These are phyloP conservation scores for Leptinotarsa defecta DNA, from an alignment of 1,140 invertebrate species.

Conservation along the genomic window DNA sequence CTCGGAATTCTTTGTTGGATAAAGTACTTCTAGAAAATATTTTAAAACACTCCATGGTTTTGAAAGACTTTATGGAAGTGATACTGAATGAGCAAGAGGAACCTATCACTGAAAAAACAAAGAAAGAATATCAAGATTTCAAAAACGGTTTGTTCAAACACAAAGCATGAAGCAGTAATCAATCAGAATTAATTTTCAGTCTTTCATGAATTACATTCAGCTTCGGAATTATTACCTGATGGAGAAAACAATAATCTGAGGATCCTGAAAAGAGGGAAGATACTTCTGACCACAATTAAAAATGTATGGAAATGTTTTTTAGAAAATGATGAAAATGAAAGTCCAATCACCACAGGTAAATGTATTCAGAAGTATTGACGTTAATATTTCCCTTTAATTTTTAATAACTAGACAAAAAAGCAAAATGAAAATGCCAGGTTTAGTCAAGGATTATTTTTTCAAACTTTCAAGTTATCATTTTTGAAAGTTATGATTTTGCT, in stretches of 20 bases:
- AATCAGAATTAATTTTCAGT: constrained; percentile 32
- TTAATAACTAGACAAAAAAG: too few species aligned
- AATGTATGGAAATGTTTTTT: constrained; percentile 33
- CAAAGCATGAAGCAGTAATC: too few species aligned
- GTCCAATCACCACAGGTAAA: not conserved
- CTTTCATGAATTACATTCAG: constrained; percentile 39
- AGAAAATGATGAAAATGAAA: constrained; percentile 23
- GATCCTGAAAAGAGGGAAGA: constrained; percentile 43
- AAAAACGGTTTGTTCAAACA: constrained; percentile 20
- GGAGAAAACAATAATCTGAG: constrained; percentile 25
- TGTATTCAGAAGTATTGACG: too few species aligned
- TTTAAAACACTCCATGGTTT: constrained; percentile 30
- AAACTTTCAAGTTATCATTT: too few species aligned
- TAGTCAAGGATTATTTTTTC: too few species aligned
- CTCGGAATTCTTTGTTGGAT: constrained; percentile 11
- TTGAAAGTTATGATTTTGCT: too few species aligned
- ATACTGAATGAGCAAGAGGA: constrained; percentile 25
- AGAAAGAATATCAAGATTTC: constrained; percentile 32
- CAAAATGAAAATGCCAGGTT: too few species aligned
- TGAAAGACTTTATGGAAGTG: constrained; percentile 35
- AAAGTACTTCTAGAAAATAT: constrained; percentile 27
- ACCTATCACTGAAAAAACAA: constrained; percentile 26
- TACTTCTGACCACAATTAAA: constrained; percentile 36
- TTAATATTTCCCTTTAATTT: too few species aligned
- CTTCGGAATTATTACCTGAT: constrained; percentile 33